Evolutionary conservation across 2,113 vertebrate species (phyloP), one percentile per base, ranked within the genome.

Genomic region (Malurus alboscapulatus): DNA sequence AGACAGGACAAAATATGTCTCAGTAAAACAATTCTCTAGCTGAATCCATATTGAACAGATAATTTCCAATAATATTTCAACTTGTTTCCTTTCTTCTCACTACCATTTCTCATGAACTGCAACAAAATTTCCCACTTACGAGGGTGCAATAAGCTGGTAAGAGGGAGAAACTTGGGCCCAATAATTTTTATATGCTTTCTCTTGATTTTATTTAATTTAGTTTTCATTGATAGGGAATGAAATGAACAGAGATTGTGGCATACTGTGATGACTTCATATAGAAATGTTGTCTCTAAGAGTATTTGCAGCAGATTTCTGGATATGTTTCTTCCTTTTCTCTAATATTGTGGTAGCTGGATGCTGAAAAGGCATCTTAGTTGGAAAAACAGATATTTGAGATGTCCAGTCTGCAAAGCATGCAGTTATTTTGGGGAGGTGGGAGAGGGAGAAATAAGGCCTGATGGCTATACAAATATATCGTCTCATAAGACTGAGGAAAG

Each of bases 191-290:
- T 73, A 26, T 78, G 62, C 13, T 72, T 61, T 77, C 20, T 63
- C 53, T 34, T 72, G 27, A 27, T 68, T 29, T 67, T 54, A 14
- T 6, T 72, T 90, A 86, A 67, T 91, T 88, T 92, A 91, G 38
- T 26, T 85, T 82, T 95, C 92, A 96, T 93, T 94, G 74, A 19
- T 63, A 36, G 12, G 48, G 69, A 96, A 90, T 36, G 38, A 91
- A 96, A 93, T 71, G 17, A 95, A 89, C 53, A 90, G 58, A 36
- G 81, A 86, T 91, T 95, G 67, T 87, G 63, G 47, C 32, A 65
- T 71, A 63, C 3, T 34, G 5, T 59, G 53, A 14, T 90, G 53
- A 88, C 78, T 94, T 53, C 36, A 38, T 38, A 30, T 17, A 54
- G 54, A 83, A 95, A 78, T 7, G 15, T 25, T 91, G 67, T 87